These are phyloP conservation scores for Caenorhabditis wallacei DNA, from an alignment of 2,888 invertebrate genomes.

Conservation along the genomic window DNA sequence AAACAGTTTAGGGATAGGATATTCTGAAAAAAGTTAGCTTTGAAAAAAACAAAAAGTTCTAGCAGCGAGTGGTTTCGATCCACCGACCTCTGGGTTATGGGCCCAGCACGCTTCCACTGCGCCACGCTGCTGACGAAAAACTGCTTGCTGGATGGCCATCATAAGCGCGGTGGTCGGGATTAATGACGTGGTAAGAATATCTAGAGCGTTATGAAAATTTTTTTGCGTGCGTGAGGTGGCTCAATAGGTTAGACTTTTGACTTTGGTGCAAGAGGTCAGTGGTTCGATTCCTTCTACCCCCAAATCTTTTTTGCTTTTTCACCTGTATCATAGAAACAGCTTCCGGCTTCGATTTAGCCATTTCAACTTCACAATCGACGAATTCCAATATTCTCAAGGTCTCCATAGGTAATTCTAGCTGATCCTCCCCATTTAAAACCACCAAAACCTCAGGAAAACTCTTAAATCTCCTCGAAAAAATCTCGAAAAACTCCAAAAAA, in stretches of 20 bases:
- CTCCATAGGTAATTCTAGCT: not conserved
- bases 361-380: not conserved
- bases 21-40: slow-evolving; percentile 10
- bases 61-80: slow-evolving; percentile 82
- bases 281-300: slow-evolving; percentile 82
- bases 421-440: not conserved
- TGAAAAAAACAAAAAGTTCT: slow-evolving; percentile 14
- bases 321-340: not conserved
- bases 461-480: not conserved
- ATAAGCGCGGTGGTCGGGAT: not conserved
- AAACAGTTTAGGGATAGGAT: not conserved
- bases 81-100: slow-evolving; percentile 94
- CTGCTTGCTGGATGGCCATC: not conserved
- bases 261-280: slow-evolving; percentile 94
- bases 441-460: slow-evolving; percentile 20
- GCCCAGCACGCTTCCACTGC: slow-evolving; percentile 88
- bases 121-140: slow-evolving; percentile 71
- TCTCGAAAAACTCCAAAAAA: slow-evolving; percentile 5
- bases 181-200: not conserved
- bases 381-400: slow-evolving; percentile 1
- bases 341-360: not conserved
- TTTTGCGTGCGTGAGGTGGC: not conserved
- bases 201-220: not conserved
- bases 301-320: slow-evolving; percentile 23
- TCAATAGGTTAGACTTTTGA: slow-evolving; percentile 87